Evolutionary conservation across 1,140 invertebrate genomes (phyloP).

Genomic region (Microplitis mediator): DNA sequence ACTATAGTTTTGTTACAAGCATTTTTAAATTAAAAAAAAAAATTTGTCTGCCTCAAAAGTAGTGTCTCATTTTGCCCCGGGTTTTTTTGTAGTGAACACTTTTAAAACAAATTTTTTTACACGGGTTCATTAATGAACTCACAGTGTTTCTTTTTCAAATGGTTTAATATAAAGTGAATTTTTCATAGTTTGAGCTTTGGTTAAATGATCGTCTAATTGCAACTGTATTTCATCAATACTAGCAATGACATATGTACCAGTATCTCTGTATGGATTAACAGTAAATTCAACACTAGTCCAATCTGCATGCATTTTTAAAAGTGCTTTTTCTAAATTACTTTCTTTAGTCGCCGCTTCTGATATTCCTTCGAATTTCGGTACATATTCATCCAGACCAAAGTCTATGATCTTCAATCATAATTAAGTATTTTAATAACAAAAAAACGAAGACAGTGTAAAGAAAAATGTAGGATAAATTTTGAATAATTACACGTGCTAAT

Average conservation of each 20-base stretch:
- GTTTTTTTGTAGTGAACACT: too few relatives aligned
- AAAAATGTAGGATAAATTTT: neutral
- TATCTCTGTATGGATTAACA: constrained; percentile 82
- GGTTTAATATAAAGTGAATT: constrained; percentile 97
- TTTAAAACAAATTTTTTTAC: neutral
- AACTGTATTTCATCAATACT: constrained; percentile 94
- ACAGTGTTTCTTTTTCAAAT: constrained; percentile 82
- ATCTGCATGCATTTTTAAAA: constrained; percentile 90
- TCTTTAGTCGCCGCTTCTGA: constrained; percentile 96
- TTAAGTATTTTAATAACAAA: neutral
- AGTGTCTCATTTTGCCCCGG: too few relatives aligned
- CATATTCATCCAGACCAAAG: constrained; percentile 88
- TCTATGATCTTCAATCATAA: constrained; percentile 73
- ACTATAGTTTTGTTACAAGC: too few relatives aligned
- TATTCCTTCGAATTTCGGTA: constrained; percentile 89
- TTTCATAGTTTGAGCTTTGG: constrained; percentile 97
- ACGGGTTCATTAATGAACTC: constrained; percentile 49
- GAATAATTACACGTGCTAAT: constrained; percentile 70
- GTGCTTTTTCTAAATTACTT: constrained; percentile 87
- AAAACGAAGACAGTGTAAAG: neutral
- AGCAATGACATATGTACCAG: constrained; percentile 88
- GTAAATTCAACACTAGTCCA: constrained; percentile 88
- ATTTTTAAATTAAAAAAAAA: too few relatives aligned
- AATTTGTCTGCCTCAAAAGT: too few relatives aligned
- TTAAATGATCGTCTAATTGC: constrained; percentile 94